Evolutionary conservation across 2,888 invertebrate genomes (phyloP), one percentile per base, ranked within the genome.

Genomic region (Cryptus armator): DNA sequence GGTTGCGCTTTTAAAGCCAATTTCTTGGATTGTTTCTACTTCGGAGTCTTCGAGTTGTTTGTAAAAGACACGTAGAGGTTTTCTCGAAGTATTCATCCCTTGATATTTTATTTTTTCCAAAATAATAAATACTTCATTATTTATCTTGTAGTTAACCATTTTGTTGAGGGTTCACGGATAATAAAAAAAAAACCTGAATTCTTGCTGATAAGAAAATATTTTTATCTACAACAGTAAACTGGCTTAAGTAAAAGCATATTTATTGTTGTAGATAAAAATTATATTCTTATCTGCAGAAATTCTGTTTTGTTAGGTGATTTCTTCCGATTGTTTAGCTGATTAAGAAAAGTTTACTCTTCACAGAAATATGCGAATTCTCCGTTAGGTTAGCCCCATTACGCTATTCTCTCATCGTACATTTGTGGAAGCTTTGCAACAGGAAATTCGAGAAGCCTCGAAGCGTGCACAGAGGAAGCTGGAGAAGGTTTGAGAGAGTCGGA

Each of bases 361-460:
- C 7, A 9, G 9, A 37, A 37, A 7, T 37, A 37, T 37, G 7
- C 37, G 37, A 37, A 37, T 7, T 37, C 37, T 5, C 7, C 37
- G 37, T 37, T 37, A 37, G 7, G 37, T 9, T 7, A 37, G 37
- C 37, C 37, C 37, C 37, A 37, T 37, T 37, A 37, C 37, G 1
- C 37, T 37, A 7, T 37, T 37, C 37, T 5, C 37, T 9, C 37
- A 9, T 37, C 37, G 37, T 37, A 14, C 51, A 48, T 66, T 76
- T 24, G 24, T 53, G 51, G 64, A 64, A 53, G 64, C 75, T 66
- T 53, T 14, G 51, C 19, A 66, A 66, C 43, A 16, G 7, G 53
- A 66, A 76, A 76, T 76, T 66, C 51, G 51, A n/a, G 19, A 19
- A 32, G 29, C 59, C 62, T 6, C 56, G 71, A 71, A 53, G 44